Conservation (phyloP, 2,113 vertebrate genomes). For the Neotoma lepida region DNA sequence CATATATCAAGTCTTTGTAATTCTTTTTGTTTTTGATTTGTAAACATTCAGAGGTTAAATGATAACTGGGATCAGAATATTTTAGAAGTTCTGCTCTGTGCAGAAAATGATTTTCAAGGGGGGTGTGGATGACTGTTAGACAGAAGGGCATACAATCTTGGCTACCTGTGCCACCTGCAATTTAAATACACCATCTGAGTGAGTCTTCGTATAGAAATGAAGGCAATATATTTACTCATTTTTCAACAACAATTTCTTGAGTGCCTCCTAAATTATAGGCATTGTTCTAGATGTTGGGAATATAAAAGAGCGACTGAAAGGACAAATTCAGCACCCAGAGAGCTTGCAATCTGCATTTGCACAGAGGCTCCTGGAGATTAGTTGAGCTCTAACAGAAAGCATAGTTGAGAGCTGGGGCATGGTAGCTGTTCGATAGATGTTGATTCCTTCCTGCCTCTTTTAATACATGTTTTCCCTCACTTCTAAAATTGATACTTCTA, state of each 20-base stretch:
- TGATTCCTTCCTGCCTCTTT: conserved; percentile 38
- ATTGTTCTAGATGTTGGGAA: neutral
- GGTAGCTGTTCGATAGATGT: neutral
- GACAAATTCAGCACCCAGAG: neutral
- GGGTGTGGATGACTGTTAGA: neutral
- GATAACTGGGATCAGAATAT: neutral
- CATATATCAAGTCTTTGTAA: neutral
- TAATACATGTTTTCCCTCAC: conserved; percentile 48
- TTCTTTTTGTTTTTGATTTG: conserved; percentile 52
- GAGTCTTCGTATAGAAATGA: conserved; percentile 20
- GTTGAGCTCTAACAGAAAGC: neutral
- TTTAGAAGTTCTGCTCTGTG: conserved; percentile 22
- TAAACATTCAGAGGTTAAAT: conserved; percentile 28
- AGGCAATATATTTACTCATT: neutral
- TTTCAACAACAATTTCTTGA: neutral
- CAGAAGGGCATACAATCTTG: neutral
- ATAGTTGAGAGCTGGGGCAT: neutral
- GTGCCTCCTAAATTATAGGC: neutral
- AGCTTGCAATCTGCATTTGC: neutral
- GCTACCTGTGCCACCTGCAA: neutral
- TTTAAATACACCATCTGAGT: conserved; percentile 1
- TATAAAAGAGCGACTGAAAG: neutral
- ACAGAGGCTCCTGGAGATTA: neutral
- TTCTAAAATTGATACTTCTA: conserved; percentile 69
- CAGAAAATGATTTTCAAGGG: conserved; percentile 21